Evolutionary conservation across 2,113 vertebrate genomes (phyloP).

Genomic region (Oceanodroma tethys): DNA sequence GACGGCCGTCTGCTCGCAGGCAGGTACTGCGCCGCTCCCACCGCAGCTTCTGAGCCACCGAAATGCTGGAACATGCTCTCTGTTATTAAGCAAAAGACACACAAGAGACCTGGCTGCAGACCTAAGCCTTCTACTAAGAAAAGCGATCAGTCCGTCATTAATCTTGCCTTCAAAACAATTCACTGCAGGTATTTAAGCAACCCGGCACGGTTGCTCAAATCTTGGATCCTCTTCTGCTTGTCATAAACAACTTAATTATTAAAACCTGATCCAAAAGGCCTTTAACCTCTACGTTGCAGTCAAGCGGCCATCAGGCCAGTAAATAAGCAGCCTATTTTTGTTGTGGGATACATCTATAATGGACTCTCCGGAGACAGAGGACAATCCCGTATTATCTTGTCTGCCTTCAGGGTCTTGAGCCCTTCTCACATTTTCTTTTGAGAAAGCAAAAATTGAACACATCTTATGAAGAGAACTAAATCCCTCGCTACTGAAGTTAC

Average conservation of each 20-base stretch:
- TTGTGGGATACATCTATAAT: rapidly evolving
- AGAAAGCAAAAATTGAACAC: not conserved
- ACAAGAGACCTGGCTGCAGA: not conserved
- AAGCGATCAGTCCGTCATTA: not conserved
- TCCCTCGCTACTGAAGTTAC: not conserved
- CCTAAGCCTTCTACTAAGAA: not conserved
- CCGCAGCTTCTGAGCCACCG: too few species aligned
- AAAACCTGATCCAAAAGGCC: not conserved
- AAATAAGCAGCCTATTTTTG: not conserved
- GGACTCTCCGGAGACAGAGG: too few species aligned
- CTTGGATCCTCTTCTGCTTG: not conserved
- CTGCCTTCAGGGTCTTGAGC: not conserved
- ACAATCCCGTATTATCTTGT: rapidly evolving
- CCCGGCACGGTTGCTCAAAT: rapidly evolving
- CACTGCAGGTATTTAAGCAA: not conserved
- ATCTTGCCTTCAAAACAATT: not conserved
- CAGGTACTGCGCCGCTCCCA: not conserved
- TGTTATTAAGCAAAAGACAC: not conserved
- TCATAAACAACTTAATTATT: not conserved
- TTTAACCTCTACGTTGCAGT: rapidly evolving
- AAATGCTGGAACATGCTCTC: rapidly evolving
- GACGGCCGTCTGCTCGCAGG: not conserved
- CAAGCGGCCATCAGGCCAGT: not conserved
- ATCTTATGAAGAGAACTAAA: not conserved
- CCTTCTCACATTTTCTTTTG: not conserved